Base-by-base conservation (phyloP, 1,140 invertebrate species). In the Glossosoma conforme region DNA sequence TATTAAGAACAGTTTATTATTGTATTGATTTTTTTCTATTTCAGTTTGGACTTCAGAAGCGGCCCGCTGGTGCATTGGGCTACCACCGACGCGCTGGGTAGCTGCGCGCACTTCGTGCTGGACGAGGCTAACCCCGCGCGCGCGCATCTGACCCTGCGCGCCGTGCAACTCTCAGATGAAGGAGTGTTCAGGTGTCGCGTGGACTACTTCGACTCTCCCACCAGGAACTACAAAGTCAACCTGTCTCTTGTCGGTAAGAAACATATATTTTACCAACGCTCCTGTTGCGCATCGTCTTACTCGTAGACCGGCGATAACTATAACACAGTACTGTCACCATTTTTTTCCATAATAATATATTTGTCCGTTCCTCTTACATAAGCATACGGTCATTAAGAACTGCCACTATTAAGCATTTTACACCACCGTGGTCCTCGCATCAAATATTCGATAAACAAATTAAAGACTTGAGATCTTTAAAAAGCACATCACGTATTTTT, bases 181-280 rank as follows among this genome's bases (percentile, higher is more conserved):
- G 89, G 88, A 1, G 66, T 87, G 10, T 91, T 88, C 64, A 77
- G 83, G 59, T 93, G 90, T 64, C 75, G 90, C 50, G 86, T 93
- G 19, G 91, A 93, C 68, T 93, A 90, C 61, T 77, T 85, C 32
- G 83, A 91, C 62, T 87, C 87, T 1, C 89, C 89, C 2, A 93
- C 90, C 1, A 79, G 83, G 54, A 93, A 93, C 67, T 89, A 83
- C 61, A 78, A 79, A 58, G 84, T 92, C 57, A 92, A 91, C 67
- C 75, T 93, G 41, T 90, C 86, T 46, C 79, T 93, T 62, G 81
- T 93, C 59, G 89, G 91, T 93, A 72, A 81, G 82, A 25, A 11
- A 28, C n/a, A 28, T 28, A 6, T 28, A n/a, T n/a, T n/a, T 6
- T 8, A 14, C 36, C 13, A 13, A 13, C 18, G 9, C 36, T 37